A percentile compares a stretch with the other conserved stretches of the same genome.
Evolutionary conservation across 2,888 invertebrate genomes (phyloP).

Genomic region (Tetheella fluctuosa): DNA sequence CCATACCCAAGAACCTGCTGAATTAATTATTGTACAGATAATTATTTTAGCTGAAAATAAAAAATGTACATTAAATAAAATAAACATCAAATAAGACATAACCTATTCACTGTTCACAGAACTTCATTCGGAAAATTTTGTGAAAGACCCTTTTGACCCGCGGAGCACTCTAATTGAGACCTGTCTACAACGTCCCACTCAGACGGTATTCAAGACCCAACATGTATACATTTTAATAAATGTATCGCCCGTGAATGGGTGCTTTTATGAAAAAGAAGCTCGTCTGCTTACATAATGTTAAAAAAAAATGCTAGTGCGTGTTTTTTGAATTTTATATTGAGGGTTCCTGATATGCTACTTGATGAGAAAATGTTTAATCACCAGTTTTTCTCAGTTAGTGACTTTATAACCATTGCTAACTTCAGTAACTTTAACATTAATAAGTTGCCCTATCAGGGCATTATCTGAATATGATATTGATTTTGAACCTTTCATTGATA

Average conservation of each 20-base stretch:
- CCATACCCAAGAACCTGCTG: too few relatives aligned
- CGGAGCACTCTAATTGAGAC: conserved; percentile 55
- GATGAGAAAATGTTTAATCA: background rate
- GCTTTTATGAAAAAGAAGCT: conserved; percentile 74
- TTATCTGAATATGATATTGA: too few relatives aligned
- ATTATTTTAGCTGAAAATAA: too few relatives aligned
- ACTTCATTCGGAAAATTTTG: conserved; percentile 30
- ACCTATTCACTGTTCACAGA: conserved; percentile 24
- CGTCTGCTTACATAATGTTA: conserved; percentile 64
- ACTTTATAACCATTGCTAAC: too few relatives aligned
- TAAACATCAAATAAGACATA: conserved; percentile 32
- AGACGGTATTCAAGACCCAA: conserved; percentile 69
- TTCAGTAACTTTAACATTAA: too few relatives aligned
- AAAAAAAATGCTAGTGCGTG: conserved; percentile 27
- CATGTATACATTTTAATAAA: conserved; percentile 80
- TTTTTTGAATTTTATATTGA: background rate
- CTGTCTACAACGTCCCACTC: conserved; percentile 71
- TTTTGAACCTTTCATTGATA: too few relatives aligned
- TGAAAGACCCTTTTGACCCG: conserved; percentile 50
- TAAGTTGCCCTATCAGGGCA: too few relatives aligned
- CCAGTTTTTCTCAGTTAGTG: too few relatives aligned
- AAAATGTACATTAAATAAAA: conserved; percentile 5
- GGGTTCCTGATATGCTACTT: conserved; percentile 1
- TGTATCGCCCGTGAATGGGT: conserved; percentile 78
- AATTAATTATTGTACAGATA: too few relatives aligned